A percentile compares a stretch with the other conserved stretches of the same genome.
phyloP scores from a whole-genome alignment of 2,797 vertebrate species.

The Pteronotus mesoamericanus region DNA sequence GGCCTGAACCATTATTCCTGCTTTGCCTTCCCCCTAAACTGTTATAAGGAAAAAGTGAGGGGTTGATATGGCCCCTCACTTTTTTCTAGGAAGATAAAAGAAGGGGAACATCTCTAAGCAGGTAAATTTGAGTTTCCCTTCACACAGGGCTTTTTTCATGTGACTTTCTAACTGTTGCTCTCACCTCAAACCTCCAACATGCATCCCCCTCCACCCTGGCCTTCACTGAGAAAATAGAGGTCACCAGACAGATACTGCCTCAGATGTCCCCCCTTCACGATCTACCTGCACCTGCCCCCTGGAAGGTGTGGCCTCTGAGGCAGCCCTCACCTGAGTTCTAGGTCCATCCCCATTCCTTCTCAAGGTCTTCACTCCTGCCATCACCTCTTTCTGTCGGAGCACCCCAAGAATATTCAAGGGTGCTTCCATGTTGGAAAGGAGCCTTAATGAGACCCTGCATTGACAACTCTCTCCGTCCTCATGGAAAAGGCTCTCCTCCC shows the following conservation, averaged over 20 bases:
- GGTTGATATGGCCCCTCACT: background rate
- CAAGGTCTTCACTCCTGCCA: background rate
- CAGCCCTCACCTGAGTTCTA: background rate
- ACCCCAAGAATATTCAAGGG: background rate
- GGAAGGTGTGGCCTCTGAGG: background rate
- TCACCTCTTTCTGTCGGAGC: background rate
- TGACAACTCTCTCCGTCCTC: no score
- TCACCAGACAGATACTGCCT: background rate
- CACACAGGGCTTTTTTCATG: background rate
- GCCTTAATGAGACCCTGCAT: background rate
- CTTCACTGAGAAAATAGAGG: background rate
- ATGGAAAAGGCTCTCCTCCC: background rate
- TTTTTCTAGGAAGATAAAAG: background rate
- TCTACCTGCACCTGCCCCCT: background rate
- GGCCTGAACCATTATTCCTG: background rate
- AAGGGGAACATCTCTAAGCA: background rate
- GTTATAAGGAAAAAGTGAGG: background rate
- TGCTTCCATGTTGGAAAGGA: background rate
- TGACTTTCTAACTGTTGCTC: background rate
- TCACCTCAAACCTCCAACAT: background rate
- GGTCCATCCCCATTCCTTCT: background rate
- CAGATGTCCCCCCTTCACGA: no score
- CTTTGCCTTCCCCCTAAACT: background rate
- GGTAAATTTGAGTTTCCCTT: background rate
- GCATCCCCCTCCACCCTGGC: background rate